phyloP scores from a whole-genome alignment of 2,113 vertebrate species.

The Planiliza haematocheilus region DNA sequence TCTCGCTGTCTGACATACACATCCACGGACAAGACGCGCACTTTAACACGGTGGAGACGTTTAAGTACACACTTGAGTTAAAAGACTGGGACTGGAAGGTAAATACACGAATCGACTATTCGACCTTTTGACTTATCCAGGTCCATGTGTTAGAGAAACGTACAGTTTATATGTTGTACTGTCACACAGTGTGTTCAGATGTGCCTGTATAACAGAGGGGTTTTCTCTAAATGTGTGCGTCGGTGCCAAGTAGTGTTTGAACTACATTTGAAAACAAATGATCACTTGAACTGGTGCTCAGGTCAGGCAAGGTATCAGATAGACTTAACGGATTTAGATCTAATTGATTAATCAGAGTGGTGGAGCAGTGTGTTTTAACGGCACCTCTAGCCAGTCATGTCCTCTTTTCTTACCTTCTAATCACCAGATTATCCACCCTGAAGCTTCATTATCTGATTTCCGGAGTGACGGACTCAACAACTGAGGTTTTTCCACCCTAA shows the following conservation, averaged over 20 bases:
- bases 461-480: conserved; percentile 8
- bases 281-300: neutral
- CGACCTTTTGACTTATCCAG: neutral
- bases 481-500: no score
- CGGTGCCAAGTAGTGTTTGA: neutral
- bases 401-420: conserved; percentile 48
- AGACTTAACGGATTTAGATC: conserved; percentile 54
- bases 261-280: neutral
- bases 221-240: no score
- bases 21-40: conserved; percentile 5
- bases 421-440: conserved; percentile 53
- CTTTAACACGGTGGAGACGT: conserved; percentile 7
- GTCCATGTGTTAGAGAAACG: no score
- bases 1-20: conserved; percentile 37
- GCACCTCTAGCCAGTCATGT: conserved; percentile 6
- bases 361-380: conserved; percentile 16
- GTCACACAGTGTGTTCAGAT: no score
- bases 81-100: conserved; percentile 6
- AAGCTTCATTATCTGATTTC: conserved; percentile 29
- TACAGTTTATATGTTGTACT: no score
- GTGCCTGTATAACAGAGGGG: no score
- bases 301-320: conserved; percentile 27
- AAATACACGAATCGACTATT: conserved; percentile 4
- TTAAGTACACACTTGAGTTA: conserved; percentile 10
- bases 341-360: conserved; percentile 56